Evolutionary conservation across 2,113 vertebrate species (phyloP).

Genomic region (Scophthalmus maximus): DNA sequence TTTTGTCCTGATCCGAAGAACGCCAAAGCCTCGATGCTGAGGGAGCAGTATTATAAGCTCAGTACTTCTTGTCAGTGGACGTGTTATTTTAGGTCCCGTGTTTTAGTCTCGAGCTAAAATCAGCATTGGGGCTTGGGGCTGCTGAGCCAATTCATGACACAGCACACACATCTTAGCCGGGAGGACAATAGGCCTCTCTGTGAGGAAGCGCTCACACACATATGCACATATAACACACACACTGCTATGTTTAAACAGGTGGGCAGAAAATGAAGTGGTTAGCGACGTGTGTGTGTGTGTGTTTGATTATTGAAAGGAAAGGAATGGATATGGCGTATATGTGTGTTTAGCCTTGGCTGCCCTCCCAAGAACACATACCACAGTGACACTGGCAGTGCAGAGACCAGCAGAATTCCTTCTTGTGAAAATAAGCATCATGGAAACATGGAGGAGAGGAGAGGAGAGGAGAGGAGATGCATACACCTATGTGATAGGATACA

Average conservation of each 20-base stretch:
- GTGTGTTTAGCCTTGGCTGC: slow-evolving; percentile 72
- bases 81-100: slow-evolving; percentile 66
- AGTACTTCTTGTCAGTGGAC: slow-evolving; percentile 54
- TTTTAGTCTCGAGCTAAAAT: slow-evolving; percentile 73
- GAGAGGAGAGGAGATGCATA: neutral
- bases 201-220: slow-evolving; percentile 50
- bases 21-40: slow-evolving; percentile 31
- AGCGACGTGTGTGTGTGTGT: slow-evolving; percentile 36
- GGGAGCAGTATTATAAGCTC: slow-evolving; percentile 34
- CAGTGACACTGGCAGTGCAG: slow-evolving; percentile 72
- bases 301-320: slow-evolving; percentile 71
- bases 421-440: slow-evolving; percentile 75
- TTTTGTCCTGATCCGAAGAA: neutral
- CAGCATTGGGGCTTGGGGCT: slow-evolving; percentile 65
- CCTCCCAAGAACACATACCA: slow-evolving; percentile 76
- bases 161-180: slow-evolving; percentile 57
- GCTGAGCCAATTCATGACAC: slow-evolving; percentile 72
- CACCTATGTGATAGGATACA: neutral
- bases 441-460: slow-evolving; percentile 43
- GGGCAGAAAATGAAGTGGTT: slow-evolving; percentile 68
- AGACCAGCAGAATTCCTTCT: slow-evolving; percentile 76
- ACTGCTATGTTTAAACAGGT: slow-evolving; percentile 79
- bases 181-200: slow-evolving; percentile 74
- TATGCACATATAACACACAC: slow-evolving; percentile 55
- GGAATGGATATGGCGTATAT: slow-evolving; percentile 72